Evolutionary conservation across 2,797 vertebrate genomes (phyloP).

Genomic region (Setipinna tenuifilis): DNA sequence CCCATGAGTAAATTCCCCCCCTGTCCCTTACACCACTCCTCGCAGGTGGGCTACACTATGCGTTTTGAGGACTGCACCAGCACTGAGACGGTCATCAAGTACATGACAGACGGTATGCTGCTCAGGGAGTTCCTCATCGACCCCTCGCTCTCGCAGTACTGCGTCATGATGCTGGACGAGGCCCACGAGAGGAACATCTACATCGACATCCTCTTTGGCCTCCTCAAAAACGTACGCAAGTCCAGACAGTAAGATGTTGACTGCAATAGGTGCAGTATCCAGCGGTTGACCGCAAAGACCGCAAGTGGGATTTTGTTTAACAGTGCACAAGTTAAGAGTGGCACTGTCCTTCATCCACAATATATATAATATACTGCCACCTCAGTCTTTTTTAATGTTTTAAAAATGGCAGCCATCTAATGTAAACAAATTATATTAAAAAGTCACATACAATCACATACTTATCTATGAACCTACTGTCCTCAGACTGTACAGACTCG

Average conservation of each 20-base stretch:
- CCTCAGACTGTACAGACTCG: constrained; percentile 91
- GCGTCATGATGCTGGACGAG: constrained; percentile 98
- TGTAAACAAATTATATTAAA: background rate
- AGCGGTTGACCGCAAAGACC: background rate
- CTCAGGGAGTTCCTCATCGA: constrained; percentile 95
- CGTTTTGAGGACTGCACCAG: constrained; percentile 98
- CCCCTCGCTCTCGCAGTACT: constrained; percentile 91
- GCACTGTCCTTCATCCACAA: too few species aligned
- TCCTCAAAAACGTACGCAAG: constrained; percentile 89
- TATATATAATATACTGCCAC: too few species aligned
- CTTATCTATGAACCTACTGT: background rate
- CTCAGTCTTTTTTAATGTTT: too few species aligned
- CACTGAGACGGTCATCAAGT: constrained; percentile 97
- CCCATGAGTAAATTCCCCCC: too few species aligned
- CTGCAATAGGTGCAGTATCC: background rate
- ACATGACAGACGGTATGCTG: constrained; percentile 99
- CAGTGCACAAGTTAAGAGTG: background rate
- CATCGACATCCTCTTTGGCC: constrained; percentile 94
- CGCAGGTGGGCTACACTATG: constrained; percentile 92
- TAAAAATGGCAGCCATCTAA: background rate
- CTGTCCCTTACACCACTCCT: background rate
- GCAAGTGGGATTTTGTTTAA: background rate
- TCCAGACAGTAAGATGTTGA: background rate
- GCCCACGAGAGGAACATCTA: constrained; percentile 98
- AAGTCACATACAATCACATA: too few species aligned